Base-by-base conservation (phyloP, 2,113 vertebrate species). In the Oreamnos americanus region DNA sequence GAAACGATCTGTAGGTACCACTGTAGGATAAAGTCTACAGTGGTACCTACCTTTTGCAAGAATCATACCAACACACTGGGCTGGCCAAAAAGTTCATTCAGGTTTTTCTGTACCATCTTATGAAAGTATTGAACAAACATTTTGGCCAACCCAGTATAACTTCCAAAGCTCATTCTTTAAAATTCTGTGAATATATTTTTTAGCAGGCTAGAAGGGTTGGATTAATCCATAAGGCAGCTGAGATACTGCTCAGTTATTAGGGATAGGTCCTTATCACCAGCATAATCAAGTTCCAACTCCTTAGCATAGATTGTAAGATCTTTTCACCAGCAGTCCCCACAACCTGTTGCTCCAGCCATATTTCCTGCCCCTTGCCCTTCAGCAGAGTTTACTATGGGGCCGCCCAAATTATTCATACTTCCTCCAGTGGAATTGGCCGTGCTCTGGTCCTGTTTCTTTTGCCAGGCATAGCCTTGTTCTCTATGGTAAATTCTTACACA, bases 391-490 rank as follows among this genome's bases (percentile, higher is more conserved):
- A 60, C n/a, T 47, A n/a, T 11, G 67, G 76, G 58, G 7, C 88
- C 93, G 39, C 93, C 62, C 86, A 14, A 82, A 90, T 98, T 97
- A 98, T 89, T 98, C 96, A 97, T 19, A 23, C 88, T 97, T 97
- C 91, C 51, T 83, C 28, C 33, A 86, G 3, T 33, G n/a, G 15
- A 91, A 67, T 17, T 26, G 96, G 19, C 82, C 36, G 6, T 49
- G 93, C 5, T 85, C 55, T 74, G 33, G 49, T 96, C 94, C 91
- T 96, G 14, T 58, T 97, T 89, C 85, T 97, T 91, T 57, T 91
- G 36, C 19, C 74, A 93, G n/a, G 86, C 49, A 64, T 39, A 49
- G 25, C 39, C 6, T 78, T 96, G 76, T 5, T 26, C 60, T 45
- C 76, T 62, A 87, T 43, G 33, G 67, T 49, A 95, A 94, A 94